phyloP scores from a whole-genome alignment of 2,888 invertebrate genomes.

The Alitta virens region DNA sequence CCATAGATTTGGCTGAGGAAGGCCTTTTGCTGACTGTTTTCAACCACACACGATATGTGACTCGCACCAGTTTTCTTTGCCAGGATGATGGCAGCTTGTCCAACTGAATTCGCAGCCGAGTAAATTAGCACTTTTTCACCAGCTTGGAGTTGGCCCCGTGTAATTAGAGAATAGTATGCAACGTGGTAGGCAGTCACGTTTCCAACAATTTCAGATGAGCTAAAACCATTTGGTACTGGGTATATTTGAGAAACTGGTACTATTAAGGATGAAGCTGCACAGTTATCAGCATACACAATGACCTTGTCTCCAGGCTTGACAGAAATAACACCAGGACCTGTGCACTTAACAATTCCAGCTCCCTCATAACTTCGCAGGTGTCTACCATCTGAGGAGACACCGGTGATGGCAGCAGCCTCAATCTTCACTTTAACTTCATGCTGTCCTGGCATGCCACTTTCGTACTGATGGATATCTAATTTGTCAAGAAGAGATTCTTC shows the following conservation, averaged over 20 bases:
- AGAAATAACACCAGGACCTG: not conserved
- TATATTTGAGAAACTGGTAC: not conserved
- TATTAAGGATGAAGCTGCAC: not conserved
- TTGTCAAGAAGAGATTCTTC: not conserved
- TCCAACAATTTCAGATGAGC: not conserved
- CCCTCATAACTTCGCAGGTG: not conserved
- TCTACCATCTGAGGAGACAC: not conserved
- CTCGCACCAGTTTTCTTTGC: constrained; percentile 2
- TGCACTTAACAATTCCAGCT: constrained; percentile 3
- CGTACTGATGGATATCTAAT: not conserved
- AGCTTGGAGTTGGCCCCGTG: not conserved
- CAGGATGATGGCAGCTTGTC: constrained; percentile 1
- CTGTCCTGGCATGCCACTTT: not conserved
- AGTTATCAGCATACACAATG: constrained; percentile 4
- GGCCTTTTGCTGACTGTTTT: not conserved
- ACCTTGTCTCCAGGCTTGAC: constrained; percentile 3
- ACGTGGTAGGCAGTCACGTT: not conserved
- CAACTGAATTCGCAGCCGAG: not conserved
- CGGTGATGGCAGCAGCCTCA: not conserved
- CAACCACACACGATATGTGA: not conserved
- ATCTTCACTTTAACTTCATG: constrained; percentile 1
- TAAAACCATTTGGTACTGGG: not conserved
- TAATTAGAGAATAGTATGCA: not conserved
- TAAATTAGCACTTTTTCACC: not conserved
- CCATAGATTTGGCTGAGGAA: not conserved